Evolutionary conservation across 2,888 invertebrate species (phyloP), one percentile per base, ranked within the genome.

Genomic region (Cephonodes hylas): DNA sequence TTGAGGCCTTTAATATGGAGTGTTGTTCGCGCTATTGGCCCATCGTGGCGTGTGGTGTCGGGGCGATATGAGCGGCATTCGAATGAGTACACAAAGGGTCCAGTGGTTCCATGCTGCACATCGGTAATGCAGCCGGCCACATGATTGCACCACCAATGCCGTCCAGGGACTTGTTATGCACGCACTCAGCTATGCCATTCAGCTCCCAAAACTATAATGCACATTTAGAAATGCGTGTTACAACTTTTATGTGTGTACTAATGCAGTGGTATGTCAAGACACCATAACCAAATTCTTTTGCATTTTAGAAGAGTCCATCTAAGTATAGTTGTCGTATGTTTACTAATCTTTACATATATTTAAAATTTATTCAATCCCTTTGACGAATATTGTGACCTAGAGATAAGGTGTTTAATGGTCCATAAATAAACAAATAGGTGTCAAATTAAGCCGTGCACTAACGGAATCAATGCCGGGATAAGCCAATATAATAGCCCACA

Each of bases 1-100:
- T 92, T 89, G 86, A 88, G 81, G 84, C 86, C 83, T 90, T 91
- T 91, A 91, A 90, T 91, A 89, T 88, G 89, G 85, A 88, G 88
- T 88, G 87, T 87, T 89, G 89, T 89, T 86, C 83, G 79, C 84
- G 85, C 84, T 84, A 86, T 87, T 88, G 88, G 83, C 77, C 83
- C 82, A 85, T 86, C 83, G 84, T 78, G 84, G 78, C 75, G 80
- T 76, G 81, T 79, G 80, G 79, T 75, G 76, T 80, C 75, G 76
- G 77, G 77, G 75, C 81, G 87, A 89, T 90, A 90, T 86, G 88
- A 86, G 83, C 85, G 75, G 89, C 87, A 89, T 88, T 80, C 84
- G 85, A 88, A 89, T 89, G 88, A 87, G 88, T 84, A 86, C 88
- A 88, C 89, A 89, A 87, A 88, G 85, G 83, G 76, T 72, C 65